Conservation (phyloP, 2,888 invertebrate genomes). For the Diplolepis rosae region DNA sequence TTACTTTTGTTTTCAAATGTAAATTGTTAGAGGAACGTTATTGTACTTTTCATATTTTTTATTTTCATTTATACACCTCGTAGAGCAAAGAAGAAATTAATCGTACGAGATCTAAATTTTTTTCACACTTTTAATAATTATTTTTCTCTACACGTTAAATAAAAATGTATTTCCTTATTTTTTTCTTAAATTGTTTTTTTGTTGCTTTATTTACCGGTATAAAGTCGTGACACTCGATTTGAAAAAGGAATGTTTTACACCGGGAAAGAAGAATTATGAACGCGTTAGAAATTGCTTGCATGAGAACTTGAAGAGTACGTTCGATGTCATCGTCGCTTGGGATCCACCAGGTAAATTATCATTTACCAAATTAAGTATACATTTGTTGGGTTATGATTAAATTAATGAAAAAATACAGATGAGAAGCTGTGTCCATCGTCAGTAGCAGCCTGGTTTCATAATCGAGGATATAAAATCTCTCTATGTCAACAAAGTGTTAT, state of each 20-base stretch:
- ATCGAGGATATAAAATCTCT: conserved; percentile 72
- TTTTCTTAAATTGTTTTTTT: conserved; percentile 44
- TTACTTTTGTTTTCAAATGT: background rate
- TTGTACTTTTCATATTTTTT: background rate
- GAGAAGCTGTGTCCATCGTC: conserved; percentile 77
- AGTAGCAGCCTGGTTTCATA: conserved; percentile 76
- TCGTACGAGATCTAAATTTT: background rate
- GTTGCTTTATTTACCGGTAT: conserved; percentile 55
- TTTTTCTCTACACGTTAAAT: background rate
- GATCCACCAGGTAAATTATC: conserved; percentile 73
- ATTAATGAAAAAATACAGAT: conserved; percentile 56
- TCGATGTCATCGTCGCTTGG: conserved; percentile 76
- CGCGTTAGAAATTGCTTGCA: conserved; percentile 70
- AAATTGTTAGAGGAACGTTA: background rate
- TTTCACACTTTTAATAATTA: background rate
- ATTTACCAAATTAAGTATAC: background rate
- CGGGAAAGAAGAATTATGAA: conserved; percentile 74
- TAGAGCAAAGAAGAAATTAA: background rate
- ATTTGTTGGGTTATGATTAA: conserved; percentile 19
- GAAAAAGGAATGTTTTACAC: conserved; percentile 72
- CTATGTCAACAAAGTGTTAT: conserved; percentile 72
- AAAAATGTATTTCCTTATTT: conserved; percentile 38
- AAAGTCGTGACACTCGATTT: conserved; percentile 76
- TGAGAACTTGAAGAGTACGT: conserved; percentile 67
- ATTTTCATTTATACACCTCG: background rate